Evolutionary conservation across 2,113 vertebrate species (phyloP).

Genomic region (Podarcis cretensis): DNA sequence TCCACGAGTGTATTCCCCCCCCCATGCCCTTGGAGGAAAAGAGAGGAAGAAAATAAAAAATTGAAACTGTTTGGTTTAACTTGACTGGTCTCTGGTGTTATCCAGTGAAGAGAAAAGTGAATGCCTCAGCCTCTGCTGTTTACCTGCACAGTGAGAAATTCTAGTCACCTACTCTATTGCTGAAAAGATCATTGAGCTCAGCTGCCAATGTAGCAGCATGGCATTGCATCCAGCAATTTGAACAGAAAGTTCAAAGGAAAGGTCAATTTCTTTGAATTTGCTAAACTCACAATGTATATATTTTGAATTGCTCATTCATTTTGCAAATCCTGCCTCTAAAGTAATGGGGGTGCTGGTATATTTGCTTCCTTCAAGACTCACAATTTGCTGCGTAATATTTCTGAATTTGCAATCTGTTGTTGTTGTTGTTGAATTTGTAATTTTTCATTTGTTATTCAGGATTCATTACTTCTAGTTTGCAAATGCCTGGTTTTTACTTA

Average conservation of each 20-base stretch:
- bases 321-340: constrained; percentile 1
- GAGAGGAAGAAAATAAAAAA: neutral
- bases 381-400: constrained; percentile 28
- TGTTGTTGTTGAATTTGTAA: neutral
- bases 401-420: constrained; percentile 1
- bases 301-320: neutral
- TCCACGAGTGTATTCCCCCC: constrained; percentile 64
- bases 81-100: constrained; percentile 57
- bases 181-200: constrained; percentile 18
- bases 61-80: constrained; percentile 57
- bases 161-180: constrained; percentile 19
- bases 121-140: constrained; percentile 28
- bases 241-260: neutral
- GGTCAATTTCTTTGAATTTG: neutral
- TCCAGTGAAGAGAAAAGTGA: constrained; percentile 61
- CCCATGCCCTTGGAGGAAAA: constrained; percentile 57
- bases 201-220: neutral
- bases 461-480: neutral
- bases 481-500: neutral
- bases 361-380: neutral
- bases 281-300: neutral
- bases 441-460: neutral
- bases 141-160: constrained; percentile 35
- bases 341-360: neutral
- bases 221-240: neutral